Evolutionary conservation across 64 coral and sea anemone species (phyloP).

Genomic region (Astreopora myriophthalma): DNA sequence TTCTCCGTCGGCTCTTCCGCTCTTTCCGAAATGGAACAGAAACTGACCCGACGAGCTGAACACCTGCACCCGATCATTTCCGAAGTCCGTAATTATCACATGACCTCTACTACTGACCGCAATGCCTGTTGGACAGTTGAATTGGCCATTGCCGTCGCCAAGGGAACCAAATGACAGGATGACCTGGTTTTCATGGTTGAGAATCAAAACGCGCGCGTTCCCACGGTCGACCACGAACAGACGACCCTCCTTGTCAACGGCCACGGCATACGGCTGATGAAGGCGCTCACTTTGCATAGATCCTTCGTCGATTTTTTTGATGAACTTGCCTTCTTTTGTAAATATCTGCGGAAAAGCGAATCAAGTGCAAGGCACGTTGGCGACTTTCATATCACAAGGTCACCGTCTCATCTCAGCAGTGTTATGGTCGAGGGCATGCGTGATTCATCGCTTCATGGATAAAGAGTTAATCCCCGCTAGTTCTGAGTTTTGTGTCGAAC

Average conservation of each 20-base stretch:
- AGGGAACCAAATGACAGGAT: conserved; percentile 78
- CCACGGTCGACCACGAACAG: conserved; percentile 82
- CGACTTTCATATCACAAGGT: no score
- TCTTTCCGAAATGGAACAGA: conserved; percentile 81
- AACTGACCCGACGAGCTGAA: conserved; percentile 80
- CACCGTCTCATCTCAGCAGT: no score
- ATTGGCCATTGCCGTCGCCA: conserved; percentile 75
- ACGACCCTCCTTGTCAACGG: conserved; percentile 69
- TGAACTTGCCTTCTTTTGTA: conserved; percentile 62
- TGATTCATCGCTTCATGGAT: no score
- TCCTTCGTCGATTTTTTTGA: conserved; percentile 64
- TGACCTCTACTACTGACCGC: conserved; percentile 78
- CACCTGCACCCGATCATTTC: conserved; percentile 90
- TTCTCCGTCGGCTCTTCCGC: conserved; percentile 65
- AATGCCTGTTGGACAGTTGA: conserved; percentile 83
- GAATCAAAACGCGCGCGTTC: conserved; percentile 81
- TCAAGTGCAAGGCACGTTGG: not conserved
- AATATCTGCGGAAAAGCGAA: conserved; percentile 52
- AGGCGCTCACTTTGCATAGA: conserved; percentile 20
- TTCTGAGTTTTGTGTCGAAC: no score
- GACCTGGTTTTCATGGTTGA: conserved; percentile 54
- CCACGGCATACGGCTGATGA: conserved; percentile 79
- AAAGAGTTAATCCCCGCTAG: no score
- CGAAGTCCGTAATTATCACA: conserved; percentile 86
- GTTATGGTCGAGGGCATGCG: no score